phyloP scores from a whole-genome alignment of 2,888 invertebrate species.

The Seira musarum region DNA sequence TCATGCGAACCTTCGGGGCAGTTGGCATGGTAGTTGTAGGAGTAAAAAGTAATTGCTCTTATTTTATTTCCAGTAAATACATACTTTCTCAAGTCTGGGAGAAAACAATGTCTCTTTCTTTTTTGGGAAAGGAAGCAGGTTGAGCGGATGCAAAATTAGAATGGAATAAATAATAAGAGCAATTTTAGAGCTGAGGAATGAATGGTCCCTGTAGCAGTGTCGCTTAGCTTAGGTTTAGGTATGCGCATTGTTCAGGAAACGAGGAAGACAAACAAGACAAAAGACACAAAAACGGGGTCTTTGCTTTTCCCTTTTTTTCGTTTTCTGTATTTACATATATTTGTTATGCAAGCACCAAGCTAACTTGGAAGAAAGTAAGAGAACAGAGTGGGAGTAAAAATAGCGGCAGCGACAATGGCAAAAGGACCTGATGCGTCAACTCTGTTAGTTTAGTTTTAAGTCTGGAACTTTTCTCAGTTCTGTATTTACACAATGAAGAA shows the following conservation, averaged over 20 bases:
- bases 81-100: not conserved
- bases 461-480: not conserved
- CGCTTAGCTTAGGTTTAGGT: not conserved
- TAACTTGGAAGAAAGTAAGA: not conserved
- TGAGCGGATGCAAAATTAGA: constrained; percentile 16
- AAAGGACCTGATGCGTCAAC: constrained; percentile 15
- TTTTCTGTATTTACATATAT: constrained; percentile 5
- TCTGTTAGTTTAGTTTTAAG: not conserved
- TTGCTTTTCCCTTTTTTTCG: not conserved
- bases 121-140: not conserved
- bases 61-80: no score
- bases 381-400: not conserved
- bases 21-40: no score
- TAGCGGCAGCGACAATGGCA: constrained; percentile 13
- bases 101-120: not conserved
- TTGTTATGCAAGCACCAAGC: constrained; percentile 6
- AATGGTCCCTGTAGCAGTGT: not conserved
- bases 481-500: constrained; percentile 10
- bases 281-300: not conserved
- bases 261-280: constrained; percentile 17
- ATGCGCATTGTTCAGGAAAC: not conserved
- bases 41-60: not conserved
- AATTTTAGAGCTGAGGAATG: not conserved
- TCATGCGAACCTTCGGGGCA: no score
- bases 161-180: not conserved